Base-by-base conservation (phyloP, 2,113 vertebrate species). In the Melanerpes formicivorus region DNA sequence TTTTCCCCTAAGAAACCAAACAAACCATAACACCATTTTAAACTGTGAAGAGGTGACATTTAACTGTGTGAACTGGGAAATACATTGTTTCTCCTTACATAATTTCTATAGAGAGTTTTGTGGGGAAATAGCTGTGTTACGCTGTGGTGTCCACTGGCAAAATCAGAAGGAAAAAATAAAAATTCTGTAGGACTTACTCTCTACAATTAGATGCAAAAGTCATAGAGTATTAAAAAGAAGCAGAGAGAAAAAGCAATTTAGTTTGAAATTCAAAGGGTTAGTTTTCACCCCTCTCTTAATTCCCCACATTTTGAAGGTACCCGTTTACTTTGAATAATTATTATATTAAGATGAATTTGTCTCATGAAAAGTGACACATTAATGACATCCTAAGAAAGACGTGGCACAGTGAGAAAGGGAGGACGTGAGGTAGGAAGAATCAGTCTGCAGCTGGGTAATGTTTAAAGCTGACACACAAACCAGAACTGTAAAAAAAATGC, bases 401-500 rank as follows among this genome's bases (percentile, higher is more conserved):
- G 91, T 93, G 66, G 83, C 93, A 95, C 88, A 50, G 95, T 63
- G 48, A 95, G 88, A 96, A 97, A 92, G 87, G 84, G 27, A 96
- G 71, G 70, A 95, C 15, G 14, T 66, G 80, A 90, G 29, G 72
- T 46, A 81, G 55, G 80, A 95, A 93, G 80, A 92, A 88, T 88
- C 88, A 95, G 65, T 82, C 71, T 92, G 74, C 95, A 95, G 69
- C 32, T 96, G 87, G 71, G 87, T 95, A 91, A 95, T 25, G 67
- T 81, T 95, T 95, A 80, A 93, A 96, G 93, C 73, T 96, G 87
- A 96, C 93, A 97, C 79, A 96, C 90, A 88, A 95, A 92, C 79
- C 95, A 93, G 78, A 84, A 94, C 14, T 93, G 65, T 78, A 95
- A 87, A 88, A 87, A 88, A 88, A 96, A 95, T 81, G 94, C 93